These are phyloP conservation scores for Tachina lurida DNA, from an alignment of 2,888 invertebrate genomes.

Conservation along the genomic window DNA sequence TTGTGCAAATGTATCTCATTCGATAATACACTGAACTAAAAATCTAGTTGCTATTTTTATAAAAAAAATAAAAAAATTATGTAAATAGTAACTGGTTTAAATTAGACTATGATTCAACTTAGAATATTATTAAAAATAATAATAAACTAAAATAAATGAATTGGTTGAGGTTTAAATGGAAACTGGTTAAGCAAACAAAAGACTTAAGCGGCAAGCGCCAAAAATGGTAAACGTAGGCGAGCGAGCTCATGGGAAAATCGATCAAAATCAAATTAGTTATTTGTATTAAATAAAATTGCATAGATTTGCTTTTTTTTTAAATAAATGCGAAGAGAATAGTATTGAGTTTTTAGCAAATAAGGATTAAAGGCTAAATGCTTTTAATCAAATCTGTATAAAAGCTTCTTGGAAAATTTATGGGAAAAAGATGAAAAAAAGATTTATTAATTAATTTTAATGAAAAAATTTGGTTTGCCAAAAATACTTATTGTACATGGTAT, in stretches of 20 bases:
- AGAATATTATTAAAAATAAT: slow-evolving; percentile 31
- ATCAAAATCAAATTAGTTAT: neutral
- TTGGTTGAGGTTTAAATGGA: neutral
- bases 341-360: neutral
- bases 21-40: slow-evolving; percentile 54
- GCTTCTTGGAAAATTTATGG: no score
- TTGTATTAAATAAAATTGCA: neutral
- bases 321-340: slow-evolving; percentile 12
- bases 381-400: no score
- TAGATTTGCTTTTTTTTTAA: neutral
- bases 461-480: no score
- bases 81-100: slow-evolving; percentile 57
- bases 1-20: slow-evolving; percentile 60
- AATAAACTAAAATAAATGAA: slow-evolving; percentile 24
- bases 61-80: neutral
- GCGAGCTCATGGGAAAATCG: slow-evolving; percentile 45
- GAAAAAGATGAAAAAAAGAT: no score
- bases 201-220: slow-evolving; percentile 50
- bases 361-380: neutral
- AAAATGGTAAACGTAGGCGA: slow-evolving; percentile 48
- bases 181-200: slow-evolving; percentile 50
- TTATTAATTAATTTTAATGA: no score
- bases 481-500: no score
- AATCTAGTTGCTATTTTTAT: slow-evolving; percentile 61
- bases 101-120: slow-evolving; percentile 51